A percentile compares a stretch with the other conserved stretches of the same genome.
phyloP scores from a whole-genome alignment of 1,140 invertebrate genomes.

The Bombus turneri region DNA sequence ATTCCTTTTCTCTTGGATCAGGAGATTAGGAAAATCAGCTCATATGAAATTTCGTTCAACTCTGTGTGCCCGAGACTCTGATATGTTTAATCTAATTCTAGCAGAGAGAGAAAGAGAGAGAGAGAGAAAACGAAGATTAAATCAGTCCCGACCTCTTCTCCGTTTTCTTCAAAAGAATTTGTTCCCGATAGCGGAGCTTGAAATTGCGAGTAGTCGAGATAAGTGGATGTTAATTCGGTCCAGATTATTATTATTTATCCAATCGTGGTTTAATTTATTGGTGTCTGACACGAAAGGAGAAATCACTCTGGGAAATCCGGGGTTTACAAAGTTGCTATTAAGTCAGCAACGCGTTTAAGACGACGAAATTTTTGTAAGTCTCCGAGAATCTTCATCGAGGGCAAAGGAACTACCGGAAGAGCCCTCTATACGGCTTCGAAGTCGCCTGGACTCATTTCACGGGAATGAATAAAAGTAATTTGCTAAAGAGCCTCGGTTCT shows the following conservation, averaged over 20 bases:
- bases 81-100: not conserved
- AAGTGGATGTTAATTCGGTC: not conserved
- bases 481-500: constrained; percentile 57
- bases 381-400: constrained; percentile 6
- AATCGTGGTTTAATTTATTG: not conserved
- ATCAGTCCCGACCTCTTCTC: not conserved
- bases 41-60: not conserved
- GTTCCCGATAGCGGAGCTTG: not conserved
- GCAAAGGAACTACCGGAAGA: constrained; percentile 21
- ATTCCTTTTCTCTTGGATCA: not conserved
- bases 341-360: constrained; percentile 46
- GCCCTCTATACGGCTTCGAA: constrained; percentile 21
- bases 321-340: constrained; percentile 13
- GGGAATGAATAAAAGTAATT: constrained; percentile 67
- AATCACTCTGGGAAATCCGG: not conserved
- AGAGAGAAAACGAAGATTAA: not conserved
- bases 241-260: constrained; percentile 9
- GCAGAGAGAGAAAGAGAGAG: too few species aligned
- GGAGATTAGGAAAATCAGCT: not conserved
- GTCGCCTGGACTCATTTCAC: constrained; percentile 47
- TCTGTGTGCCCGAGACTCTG: not conserved
- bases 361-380: constrained; percentile 46
- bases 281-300: not conserved
- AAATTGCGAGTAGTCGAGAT: not conserved
- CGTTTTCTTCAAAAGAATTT: too few species aligned